Conservation (phyloP, 2,113 vertebrate species). For the human (Homo sapiens) region DNA sequence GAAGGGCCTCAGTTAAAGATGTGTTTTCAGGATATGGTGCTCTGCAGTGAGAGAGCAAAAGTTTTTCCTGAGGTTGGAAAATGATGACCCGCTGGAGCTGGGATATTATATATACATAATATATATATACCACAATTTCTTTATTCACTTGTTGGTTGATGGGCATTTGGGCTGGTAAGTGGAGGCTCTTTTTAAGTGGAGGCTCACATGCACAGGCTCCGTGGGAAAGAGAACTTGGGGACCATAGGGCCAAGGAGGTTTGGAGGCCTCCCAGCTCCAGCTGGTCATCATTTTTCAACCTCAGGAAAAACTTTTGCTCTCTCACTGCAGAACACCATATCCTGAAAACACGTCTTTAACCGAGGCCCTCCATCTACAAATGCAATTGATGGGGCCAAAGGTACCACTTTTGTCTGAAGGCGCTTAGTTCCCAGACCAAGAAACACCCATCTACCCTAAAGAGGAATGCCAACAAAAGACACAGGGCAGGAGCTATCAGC, state of each 20-base stretch:
- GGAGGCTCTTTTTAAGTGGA: not conserved
- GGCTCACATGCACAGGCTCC: not conserved
- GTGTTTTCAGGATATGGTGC: not conserved
- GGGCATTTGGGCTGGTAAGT: too few species aligned
- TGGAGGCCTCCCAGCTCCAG: not conserved
- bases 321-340: fast-evolving
- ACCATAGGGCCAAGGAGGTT: fast-evolving
- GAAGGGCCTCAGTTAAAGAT: fast-evolving
- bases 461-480: fast-evolving
- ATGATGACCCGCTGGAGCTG: fast-evolving
- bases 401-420: not conserved
- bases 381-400: too few species aligned
- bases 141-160: too few species aligned
- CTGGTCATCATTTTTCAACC: fast-evolving
- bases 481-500: fast-evolving
- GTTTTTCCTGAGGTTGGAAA: not conserved
- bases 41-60: not conserved
- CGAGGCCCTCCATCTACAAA: fast-evolving
- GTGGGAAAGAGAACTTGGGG: not conserved
- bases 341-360: fast-evolving
- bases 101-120: too few species aligned
- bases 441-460: fast-evolving
- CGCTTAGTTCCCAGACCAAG: not conserved
- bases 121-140: too few species aligned
- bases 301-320: not conserved